Evolutionary conservation across 2,888 invertebrate genomes (phyloP), one percentile per base, ranked within the genome.

Genomic region (Leptarthrus brevirostris): DNA sequence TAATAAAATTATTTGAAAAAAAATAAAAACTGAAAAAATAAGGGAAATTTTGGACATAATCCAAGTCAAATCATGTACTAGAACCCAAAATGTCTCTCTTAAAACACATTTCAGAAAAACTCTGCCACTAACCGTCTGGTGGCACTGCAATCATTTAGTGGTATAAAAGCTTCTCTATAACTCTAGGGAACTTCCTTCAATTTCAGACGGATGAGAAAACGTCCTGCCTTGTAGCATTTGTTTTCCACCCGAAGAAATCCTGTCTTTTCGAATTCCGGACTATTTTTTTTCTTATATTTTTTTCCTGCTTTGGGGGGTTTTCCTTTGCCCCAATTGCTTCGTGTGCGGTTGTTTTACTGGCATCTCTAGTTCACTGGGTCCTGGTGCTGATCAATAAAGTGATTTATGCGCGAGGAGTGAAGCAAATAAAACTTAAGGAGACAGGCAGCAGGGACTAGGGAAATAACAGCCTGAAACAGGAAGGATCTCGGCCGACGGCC

Each of bases 371-470:
- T 44, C 47, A 64, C 44, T 40, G 40, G 44, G 64, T 44, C 40
- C 47, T 40, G 26, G n/a, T 66, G 14, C 64, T 44, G 71, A 71
- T 71, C 71, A 71, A 71, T 71, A 71, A 71, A 71, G 71, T 71
- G 71, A 71, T 71, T 71, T 71, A 71, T 71, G 56, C 71, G 71
- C 71, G 56, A 58, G 26, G 56, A 71, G 54, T 56, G 54, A n/a
- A 71, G 56, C 54, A 71, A 71, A 71, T 71, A 71, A 71, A 71
- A 24, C 54, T 71, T 26, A 24, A 44, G 71, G 56, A 47, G 52
- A 6, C 52, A 56, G 54, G 47, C 14, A 49, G 49, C 26, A 49
- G 3, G 56, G 14, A 49, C 26, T 16, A 49, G 3, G 56, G 14
- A 24, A 56, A 12, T 44, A 56, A 36, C 16, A 40, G 14, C 16